Percentiles rank a stretch among this genome's conserved stretches.
Evolutionary conservation across 2,888 invertebrate genomes (phyloP).

Genomic region (Epistrophe eligans): DNA sequence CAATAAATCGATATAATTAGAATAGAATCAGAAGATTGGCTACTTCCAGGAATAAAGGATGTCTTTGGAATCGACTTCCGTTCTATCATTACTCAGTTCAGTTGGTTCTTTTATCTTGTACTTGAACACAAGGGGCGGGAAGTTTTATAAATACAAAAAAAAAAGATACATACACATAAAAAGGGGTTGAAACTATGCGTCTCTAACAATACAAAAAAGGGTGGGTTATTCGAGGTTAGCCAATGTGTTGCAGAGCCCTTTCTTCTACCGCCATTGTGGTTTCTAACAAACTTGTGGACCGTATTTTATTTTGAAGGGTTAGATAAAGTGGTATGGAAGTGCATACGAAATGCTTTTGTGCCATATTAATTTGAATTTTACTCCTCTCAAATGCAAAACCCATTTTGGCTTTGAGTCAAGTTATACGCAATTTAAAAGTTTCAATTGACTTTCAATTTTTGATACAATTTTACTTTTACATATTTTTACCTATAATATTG

Average conservation of each 20-base stretch:
- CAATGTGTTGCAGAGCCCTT: slow-evolving; percentile 58
- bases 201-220: slow-evolving; percentile 45
- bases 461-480: slow-evolving; percentile 47
- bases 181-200: slow-evolving; percentile 69
- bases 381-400: slow-evolving; percentile 30
- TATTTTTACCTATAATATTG: slow-evolving; percentile 13
- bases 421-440: slow-evolving; percentile 53
- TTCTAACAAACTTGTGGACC: slow-evolving; percentile 36
- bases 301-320: slow-evolving; percentile 33
- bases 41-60: background rate
- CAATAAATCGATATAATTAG: slow-evolving; percentile 66
- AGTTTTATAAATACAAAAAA: slow-evolving; percentile 24
- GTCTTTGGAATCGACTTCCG: slow-evolving; percentile 40
- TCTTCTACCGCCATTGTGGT: slow-evolving; percentile 64
- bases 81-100: slow-evolving; percentile 43
- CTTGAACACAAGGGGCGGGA: slow-evolving; percentile 56
- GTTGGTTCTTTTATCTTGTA: slow-evolving; percentile 36
- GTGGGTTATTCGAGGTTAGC: slow-evolving; percentile 53
- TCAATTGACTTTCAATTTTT: slow-evolving; percentile 69
- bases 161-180: slow-evolving; percentile 19
- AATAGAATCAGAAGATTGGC: slow-evolving; percentile 28
- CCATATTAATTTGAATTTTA: slow-evolving; percentile 61
- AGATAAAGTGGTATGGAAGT: slow-evolving; percentile 28
- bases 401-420: slow-evolving; percentile 66
- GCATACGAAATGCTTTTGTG: slow-evolving; percentile 48